A percentile compares a stretch with the other conserved stretches of the same genome.
These are phyloP conservation scores for Uromys caudimaculatus DNA, from an alignment of 2,797 vertebrate genomes.

Conservation along the genomic window DNA sequence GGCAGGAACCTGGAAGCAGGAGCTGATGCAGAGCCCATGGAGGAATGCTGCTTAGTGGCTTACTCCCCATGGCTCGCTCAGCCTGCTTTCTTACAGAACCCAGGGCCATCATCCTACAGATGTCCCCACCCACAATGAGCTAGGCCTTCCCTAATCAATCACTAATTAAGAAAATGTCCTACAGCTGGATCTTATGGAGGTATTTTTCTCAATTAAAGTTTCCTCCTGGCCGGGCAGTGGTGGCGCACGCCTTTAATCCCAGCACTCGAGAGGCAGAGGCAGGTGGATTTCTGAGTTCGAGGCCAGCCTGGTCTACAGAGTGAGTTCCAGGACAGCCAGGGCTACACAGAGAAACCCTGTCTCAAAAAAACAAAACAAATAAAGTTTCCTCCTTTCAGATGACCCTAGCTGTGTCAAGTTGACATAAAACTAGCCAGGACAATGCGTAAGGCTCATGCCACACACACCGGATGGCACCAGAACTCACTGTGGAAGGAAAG, in stretches of 20 bases:
- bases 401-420: neutral
- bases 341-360: too few species aligned
- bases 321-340: too few species aligned
- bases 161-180: neutral
- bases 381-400: neutral
- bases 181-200: neutral
- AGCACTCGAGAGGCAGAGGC: too few species aligned
- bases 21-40: neutral
- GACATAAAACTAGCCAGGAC: neutral
- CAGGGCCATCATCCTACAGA: neutral
- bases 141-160: neutral
- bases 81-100: neutral
- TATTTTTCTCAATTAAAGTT: neutral
- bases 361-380: too few species aligned
- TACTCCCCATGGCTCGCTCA: neutral
- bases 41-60: too few species aligned
- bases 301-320: too few species aligned
- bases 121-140: neutral
- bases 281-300: too few species aligned
- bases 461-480: neutral
- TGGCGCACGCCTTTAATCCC: too few species aligned
- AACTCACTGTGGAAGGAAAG: neutral
- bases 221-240: too few species aligned
- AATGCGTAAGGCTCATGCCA: neutral
- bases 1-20: neutral